Evolutionary conservation across 2,113 vertebrate species (phyloP).

Genomic region (Pyxicephalus adspersus): DNA sequence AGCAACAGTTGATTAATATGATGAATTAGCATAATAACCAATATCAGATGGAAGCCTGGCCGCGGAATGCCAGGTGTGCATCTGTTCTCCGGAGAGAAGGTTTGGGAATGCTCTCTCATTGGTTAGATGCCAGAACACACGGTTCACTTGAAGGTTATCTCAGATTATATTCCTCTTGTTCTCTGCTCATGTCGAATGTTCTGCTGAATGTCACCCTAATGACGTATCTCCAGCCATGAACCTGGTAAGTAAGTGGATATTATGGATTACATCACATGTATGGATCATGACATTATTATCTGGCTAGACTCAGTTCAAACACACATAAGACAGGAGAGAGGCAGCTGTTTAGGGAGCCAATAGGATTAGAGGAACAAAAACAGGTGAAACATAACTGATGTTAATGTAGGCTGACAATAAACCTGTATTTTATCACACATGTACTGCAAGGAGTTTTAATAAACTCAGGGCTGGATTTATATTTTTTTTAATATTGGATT

Average conservation of each 20-base stretch:
- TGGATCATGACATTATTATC: not conserved
- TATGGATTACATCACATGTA: slow-evolving; percentile 13
- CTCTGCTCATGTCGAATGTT: not conserved
- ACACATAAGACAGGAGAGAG: not conserved
- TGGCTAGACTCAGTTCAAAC: not conserved
- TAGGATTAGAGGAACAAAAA: too few relatives aligned
- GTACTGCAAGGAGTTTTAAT: too few relatives aligned
- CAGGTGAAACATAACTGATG: too few relatives aligned
- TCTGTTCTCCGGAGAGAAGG: not conserved
- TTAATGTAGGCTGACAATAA: too few relatives aligned
- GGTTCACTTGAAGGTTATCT: slow-evolving; percentile 4
- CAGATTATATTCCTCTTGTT: not conserved
- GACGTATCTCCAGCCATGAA: not conserved
- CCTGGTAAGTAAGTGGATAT: not conserved
- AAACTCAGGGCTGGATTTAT: too few relatives aligned
- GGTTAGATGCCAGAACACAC: not conserved
- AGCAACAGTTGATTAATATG: slow-evolving; percentile 17
- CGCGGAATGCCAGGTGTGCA: slow-evolving; percentile 16
- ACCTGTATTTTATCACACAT: too few relatives aligned
- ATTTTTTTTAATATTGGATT: too few relatives aligned
- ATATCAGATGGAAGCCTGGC: slow-evolving; percentile 18
- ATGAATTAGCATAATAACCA: slow-evolving; percentile 19
- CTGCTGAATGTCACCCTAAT: not conserved
- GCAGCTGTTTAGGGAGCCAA: not conserved
- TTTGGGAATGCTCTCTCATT: not conserved